phyloP scores from a whole-genome alignment of 2,113 vertebrate genomes.

The Cottus gobio region DNA sequence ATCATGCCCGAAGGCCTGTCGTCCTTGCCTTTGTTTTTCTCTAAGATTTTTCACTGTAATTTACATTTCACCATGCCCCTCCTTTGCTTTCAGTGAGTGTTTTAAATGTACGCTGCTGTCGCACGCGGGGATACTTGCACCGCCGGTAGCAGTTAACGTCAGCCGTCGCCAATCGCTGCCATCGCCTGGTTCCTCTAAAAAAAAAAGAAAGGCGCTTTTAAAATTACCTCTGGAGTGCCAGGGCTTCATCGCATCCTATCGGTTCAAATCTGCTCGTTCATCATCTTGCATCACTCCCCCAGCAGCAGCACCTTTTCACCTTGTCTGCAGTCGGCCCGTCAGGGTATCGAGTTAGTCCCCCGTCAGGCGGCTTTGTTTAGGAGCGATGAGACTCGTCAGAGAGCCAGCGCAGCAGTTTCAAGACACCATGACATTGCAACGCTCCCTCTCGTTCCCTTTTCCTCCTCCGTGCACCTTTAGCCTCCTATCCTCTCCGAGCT shows the following conservation, averaged over 20 bases:
- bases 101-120: conserved; percentile 3
- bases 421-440: conserved; percentile 60
- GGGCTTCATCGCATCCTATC: conserved; percentile 32
- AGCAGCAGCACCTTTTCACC: conserved; percentile 52
- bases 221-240: neutral
- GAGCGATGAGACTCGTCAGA: conserved; percentile 55
- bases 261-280: conserved; percentile 34
- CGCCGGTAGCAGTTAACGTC: conserved; percentile 9
- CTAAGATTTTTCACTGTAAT: conserved; percentile 1
- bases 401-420: conserved; percentile 64
- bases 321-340: conserved; percentile 46
- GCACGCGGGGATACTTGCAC: neutral
- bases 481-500: neutral
- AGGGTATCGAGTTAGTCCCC: conserved; percentile 40
- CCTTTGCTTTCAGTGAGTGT: neutral
- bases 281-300: conserved; percentile 33
- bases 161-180: neutral
- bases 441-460: neutral
- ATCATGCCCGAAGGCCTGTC: neutral
- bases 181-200: neutral
- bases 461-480: conserved; percentile 49
- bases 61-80: neutral
- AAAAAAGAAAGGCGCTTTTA: neutral
- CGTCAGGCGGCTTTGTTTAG: conserved; percentile 56
- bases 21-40: neutral